phyloP scores from a whole-genome alignment of 1,140 invertebrate species.

The Paraescarpia echinospica region DNA sequence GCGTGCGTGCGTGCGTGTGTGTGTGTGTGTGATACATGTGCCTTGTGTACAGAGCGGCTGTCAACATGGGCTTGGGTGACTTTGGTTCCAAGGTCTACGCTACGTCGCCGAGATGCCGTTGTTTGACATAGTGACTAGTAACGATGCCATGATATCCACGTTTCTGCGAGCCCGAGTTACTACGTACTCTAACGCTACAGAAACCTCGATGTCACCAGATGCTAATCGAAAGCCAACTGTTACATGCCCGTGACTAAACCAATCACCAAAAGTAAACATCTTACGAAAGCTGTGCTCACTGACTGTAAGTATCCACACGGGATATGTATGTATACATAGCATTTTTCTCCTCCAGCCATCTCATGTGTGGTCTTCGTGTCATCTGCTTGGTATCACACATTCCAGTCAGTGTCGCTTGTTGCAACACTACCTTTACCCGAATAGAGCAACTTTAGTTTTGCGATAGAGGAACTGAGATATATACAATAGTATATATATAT shows the following conservation, averaged over 20 bases:
- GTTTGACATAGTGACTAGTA: not conserved
- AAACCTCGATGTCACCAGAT: not conserved
- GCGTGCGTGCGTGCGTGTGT: constrained; percentile 19
- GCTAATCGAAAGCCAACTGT: not conserved
- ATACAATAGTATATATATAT: no score
- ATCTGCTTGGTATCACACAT: no score
- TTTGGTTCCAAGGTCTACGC: not conserved
- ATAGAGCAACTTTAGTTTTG: no score
- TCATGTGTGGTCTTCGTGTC: no score
- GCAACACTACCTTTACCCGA: no score
- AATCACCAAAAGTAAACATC: not conserved
- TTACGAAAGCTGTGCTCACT: not conserved
- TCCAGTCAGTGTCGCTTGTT: no score
- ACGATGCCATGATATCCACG: not conserved
- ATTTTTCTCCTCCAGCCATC: no score
- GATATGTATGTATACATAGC: no score
- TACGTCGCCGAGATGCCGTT: not conserved
- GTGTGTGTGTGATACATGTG: constrained; percentile 5
- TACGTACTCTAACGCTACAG: not conserved
- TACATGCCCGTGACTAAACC: not conserved
- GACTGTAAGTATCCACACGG: not conserved
- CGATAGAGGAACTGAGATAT: no score
- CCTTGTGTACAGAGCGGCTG: not conserved
- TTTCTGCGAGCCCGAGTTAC: not conserved
- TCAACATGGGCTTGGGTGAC: not conserved